Percentiles rank a stretch among this genome's conserved stretches.
Evolutionary conservation across 2,113 vertebrate species (phyloP).

Genomic region (Nothoprocta pentlandii): DNA sequence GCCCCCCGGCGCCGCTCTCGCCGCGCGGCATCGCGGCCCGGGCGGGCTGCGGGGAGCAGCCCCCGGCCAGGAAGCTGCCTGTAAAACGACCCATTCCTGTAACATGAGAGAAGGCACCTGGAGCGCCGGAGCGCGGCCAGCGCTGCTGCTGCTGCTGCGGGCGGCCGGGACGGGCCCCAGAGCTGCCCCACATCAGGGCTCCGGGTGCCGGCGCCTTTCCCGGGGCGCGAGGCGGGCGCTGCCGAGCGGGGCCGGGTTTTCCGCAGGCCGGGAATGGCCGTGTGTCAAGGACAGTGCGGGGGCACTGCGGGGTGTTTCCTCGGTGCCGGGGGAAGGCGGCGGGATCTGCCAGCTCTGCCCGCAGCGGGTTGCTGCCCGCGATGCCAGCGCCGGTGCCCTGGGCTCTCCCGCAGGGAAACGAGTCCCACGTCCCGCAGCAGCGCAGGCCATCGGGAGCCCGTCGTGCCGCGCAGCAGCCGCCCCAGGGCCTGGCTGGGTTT

Average conservation of each 20-base stretch:
- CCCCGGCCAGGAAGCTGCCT: conserved; percentile 33
- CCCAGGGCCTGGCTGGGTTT: too few species aligned
- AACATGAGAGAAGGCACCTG: conserved; percentile 67
- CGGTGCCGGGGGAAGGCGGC: not conserved
- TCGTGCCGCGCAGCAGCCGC: too few species aligned
- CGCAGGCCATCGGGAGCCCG: too few species aligned
- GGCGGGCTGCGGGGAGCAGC: not conserved
- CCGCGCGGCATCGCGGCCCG: not conserved
- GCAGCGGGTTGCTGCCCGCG: not conserved
- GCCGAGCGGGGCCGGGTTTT: not conserved
- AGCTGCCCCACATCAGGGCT: not conserved
- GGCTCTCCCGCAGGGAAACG: too few species aligned
- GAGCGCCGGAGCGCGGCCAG: not conserved
- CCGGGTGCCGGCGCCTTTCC: not conserved
- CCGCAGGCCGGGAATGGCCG: rapidly evolving
- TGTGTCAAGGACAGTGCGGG: not conserved
- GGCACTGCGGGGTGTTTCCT: not conserved
- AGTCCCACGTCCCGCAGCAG: too few species aligned
- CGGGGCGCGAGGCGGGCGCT: not conserved
- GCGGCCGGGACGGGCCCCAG: not conserved
- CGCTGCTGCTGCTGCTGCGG: not conserved
- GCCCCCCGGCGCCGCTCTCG: not conserved
- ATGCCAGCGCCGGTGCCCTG: not conserved
- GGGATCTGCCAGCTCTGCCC: not conserved
- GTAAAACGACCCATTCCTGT: conserved; percentile 43